Evolutionary conservation across 2,888 invertebrate genomes (phyloP).

Genomic region (Drosophila kuntzei): DNA sequence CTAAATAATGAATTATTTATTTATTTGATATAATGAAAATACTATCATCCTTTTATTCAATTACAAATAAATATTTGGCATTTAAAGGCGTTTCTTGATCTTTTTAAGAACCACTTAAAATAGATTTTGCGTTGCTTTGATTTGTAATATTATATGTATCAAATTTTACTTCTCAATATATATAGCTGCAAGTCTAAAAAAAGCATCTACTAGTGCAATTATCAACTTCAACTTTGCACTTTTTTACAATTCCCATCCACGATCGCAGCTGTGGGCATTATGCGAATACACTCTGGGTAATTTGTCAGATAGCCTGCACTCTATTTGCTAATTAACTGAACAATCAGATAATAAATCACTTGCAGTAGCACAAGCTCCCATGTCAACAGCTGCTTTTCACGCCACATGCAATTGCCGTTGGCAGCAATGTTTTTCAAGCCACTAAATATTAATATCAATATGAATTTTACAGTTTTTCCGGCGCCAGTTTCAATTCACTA

Average conservation of each 20-base stretch:
- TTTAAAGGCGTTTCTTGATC: too few relatives aligned
- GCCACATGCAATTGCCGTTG: constrained; percentile 46
- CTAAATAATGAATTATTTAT: too few relatives aligned
- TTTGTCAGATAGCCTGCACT: constrained; percentile 55
- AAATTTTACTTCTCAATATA: too few relatives aligned
- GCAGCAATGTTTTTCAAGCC: constrained; percentile 25
- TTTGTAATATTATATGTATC: too few relatives aligned
- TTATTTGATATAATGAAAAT: too few relatives aligned
- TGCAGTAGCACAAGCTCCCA: constrained; percentile 43
- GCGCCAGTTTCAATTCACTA: neutral
- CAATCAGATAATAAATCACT: constrained; percentile 73
- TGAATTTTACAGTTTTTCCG: constrained; percentile 53
- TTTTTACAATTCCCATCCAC: constrained; percentile 9
- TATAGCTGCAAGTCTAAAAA: neutral
- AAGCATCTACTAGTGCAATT: neutral
- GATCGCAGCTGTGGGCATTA: constrained; percentile 13
- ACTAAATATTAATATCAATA: constrained; percentile 69
- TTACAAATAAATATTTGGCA: too few relatives aligned
- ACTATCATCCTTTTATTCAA: too few relatives aligned
- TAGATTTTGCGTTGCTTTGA: too few relatives aligned
- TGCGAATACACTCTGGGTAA: constrained; percentile 24
- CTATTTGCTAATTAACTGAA: constrained; percentile 73
- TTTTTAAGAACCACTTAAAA: too few relatives aligned
- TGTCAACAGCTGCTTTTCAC: constrained; percentile 63
- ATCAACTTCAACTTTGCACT: constrained; percentile 13